A percentile compares a stretch with the other conserved stretches of the same genome.
Conservation (phyloP, 2,888 invertebrate genomes). For the Therioaphis trifolii region DNA sequence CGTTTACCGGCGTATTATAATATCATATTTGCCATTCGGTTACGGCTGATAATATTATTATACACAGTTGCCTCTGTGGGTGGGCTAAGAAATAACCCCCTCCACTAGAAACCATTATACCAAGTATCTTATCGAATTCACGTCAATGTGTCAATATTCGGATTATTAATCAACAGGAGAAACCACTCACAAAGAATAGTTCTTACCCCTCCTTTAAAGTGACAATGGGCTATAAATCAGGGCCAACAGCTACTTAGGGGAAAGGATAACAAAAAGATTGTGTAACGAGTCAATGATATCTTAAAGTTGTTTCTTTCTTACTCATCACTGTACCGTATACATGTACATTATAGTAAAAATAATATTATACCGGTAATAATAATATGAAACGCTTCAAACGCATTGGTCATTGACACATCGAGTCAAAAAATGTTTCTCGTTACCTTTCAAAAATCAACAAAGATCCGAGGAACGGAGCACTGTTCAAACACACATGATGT, state of each 20-base stretch:
- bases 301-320: background rate
- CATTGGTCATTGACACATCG: background rate
- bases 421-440: background rate
- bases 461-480: background rate
- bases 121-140: constrained; percentile 50
- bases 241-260: constrained; percentile 42
- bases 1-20: too few relatives aligned
- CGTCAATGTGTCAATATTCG: constrained; percentile 60
- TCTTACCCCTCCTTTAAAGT: constrained; percentile 11
- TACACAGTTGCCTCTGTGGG: background rate
- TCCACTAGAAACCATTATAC: constrained; percentile 43
- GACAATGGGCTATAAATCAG: constrained; percentile 59
- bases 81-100: background rate
- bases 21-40: too few relatives aligned
- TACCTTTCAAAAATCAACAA: background rate
- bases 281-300: constrained; percentile 59
- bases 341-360: background rate
- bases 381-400: too few relatives aligned
- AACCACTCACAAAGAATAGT: constrained; percentile 47
- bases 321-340: background rate
- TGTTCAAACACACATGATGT: background rate
- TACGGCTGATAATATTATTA: too few relatives aligned
- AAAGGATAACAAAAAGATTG: constrained; percentile 48
- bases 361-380: background rate
- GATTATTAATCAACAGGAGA: constrained; percentile 60